Evolutionary conservation across 2,888 invertebrate species (phyloP), one percentile per base, ranked within the genome.

Genomic region (Epinotia demarniana): DNA sequence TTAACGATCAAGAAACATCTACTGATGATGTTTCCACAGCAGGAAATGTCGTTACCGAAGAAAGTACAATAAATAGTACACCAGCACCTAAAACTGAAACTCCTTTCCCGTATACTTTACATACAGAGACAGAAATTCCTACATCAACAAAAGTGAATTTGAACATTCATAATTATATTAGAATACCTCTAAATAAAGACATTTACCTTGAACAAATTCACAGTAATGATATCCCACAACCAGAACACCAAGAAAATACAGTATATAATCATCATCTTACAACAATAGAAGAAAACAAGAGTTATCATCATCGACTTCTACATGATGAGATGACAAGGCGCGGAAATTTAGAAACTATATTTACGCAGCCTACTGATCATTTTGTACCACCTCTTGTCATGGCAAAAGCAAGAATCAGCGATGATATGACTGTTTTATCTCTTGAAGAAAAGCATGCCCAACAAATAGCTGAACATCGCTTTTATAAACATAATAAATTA

Each of bases 351-450:
- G 92, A 94, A 81, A 92, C 89, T 62, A 92, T 94, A 81, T 94
- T 93, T 80, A 93, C 91, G 11, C 94, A 93, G 80, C 91, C 94
- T 3, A 91, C 94, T 12, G 94, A 94, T 79, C 94, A 94, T 79
- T 94, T 94, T 80, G 89, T 94, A 39, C 94, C 94, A 5, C 94
- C 94, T 4, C 80, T 94, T 43, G 94, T 94, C 3, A 94, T 94
- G 92, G 94, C 94, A 39, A 94, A 94, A 79, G 91, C 94, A 68
- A 94, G 90, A 85, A 86, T 93, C 39, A 92, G 91, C 78, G 90
- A 94, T 77, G 94, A 94, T 72, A 94, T 94, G 94, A 93, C 89
- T 43, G 93, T 94, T 63, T 83, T 94, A 77, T 93, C 94, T 5
- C 83, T 94, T 81, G 86, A 94, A 88, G 91, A 93, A 88, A 90